Evolutionary conservation across 2,888 invertebrate genomes (phyloP), one percentile per base, ranked within the genome.

Genomic region (Saturnia pavonia): DNA sequence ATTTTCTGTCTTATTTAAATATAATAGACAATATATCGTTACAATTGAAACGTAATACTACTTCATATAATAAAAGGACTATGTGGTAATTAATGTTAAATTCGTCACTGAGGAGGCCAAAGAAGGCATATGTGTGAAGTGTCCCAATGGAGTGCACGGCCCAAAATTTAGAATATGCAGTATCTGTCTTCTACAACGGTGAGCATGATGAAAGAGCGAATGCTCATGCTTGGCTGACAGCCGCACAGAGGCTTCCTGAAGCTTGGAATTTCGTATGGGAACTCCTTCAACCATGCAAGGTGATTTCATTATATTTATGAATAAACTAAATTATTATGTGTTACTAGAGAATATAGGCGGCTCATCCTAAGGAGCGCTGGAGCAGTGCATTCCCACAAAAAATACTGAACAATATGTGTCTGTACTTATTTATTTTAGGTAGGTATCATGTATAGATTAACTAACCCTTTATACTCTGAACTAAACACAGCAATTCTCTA

Each of bases 211-310:
- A 97, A 78, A 96, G 97, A 82, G 96, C 96, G 16, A 96, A 96
- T 78, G 96, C 97, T 73, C 98, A 98, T 84, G 95, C 96, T 67
- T 98, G 98, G 97, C 95, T 99, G 66, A 96, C 97, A 57, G 95
- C 96, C 77, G 97, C 97, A 16, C 98, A 99, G 89, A 95, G 96
- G 76, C 98, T 97, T 40, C 95, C 96, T 1, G 96, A 97, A 87
- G 98, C 99, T 45, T 99, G 99, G 99, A 96, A 96, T 79, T 98
- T 98, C 88, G 96, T 97, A 9, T 99, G 99, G 98, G 96, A 97
- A 75, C 94, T 99, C 43, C 94, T 99, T 78, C 96, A 96, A 83
- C 96, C 96, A 12, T 95, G 95, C 77, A 97, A 97, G 95, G 98
- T 98, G 92, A 74, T 60, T 54, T 54, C 54, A 54, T 54, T 22